These are phyloP conservation scores for Tragulus kanchil DNA, from an alignment of 2,113 vertebrate species.

Conservation along the genomic window DNA sequence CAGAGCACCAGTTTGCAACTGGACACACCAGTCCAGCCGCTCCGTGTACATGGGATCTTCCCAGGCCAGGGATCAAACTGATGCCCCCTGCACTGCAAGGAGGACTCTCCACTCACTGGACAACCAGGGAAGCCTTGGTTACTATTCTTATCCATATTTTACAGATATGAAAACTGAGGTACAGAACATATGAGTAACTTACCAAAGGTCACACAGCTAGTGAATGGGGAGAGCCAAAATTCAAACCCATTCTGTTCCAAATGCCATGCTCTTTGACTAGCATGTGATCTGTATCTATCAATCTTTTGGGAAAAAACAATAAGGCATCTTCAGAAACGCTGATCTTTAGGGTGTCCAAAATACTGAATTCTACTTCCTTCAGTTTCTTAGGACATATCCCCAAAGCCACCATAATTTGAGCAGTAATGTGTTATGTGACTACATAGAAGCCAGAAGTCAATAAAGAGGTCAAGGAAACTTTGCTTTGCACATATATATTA, in stretches of 20 bases:
- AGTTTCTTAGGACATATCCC: neutral
- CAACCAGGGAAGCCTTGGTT: neutral
- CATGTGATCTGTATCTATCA: neutral
- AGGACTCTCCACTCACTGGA: too few species aligned
- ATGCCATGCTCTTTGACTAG: neutral
- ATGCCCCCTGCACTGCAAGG: too few species aligned
- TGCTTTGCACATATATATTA: neutral
- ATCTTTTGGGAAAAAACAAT: neutral
- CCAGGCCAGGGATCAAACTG: too few species aligned
- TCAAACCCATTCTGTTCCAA: neutral
- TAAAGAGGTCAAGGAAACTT: neutral
- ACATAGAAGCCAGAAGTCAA: neutral
- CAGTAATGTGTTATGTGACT: neutral
- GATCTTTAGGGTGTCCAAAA: neutral
- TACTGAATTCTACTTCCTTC: neutral
- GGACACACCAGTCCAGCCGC: too few species aligned
- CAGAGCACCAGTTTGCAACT: too few species aligned
- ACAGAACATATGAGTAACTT: neutral
- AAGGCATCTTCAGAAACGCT: neutral
- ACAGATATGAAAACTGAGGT: neutral
- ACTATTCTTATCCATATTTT: neutral
- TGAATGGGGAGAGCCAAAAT: neutral
- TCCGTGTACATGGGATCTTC: too few species aligned
- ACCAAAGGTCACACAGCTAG: neutral
- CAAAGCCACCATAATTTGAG: neutral